Base-by-base conservation (phyloP, 1,140 invertebrate species). In the Drosophila pallidifrons region DNA sequence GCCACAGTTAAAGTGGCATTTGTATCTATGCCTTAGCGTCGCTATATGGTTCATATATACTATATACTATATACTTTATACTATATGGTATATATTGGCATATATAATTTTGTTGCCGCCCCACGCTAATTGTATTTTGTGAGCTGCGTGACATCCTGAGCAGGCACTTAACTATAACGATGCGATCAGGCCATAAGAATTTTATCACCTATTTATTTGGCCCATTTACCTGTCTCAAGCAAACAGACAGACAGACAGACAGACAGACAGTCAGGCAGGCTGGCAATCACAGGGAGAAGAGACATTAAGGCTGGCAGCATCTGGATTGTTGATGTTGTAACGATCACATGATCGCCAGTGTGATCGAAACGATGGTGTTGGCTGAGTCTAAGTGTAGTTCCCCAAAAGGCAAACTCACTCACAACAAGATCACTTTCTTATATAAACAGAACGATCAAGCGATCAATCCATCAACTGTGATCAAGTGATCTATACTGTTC, bases 131-230 rank as follows among this genome's bases (percentile, higher is more conserved):
- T 41, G 38, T 41, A 11, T 11, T 41, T 32, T 32, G 20, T n/a
- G 38, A 11, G 38, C 16, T 30, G 38, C 11, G 32, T 41, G 52
- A 63, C 55, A 66, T 72, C 55, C 59, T 65, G 60, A 60, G 60
- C 65, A 32, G 32, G 5, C 45, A 46, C 13, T 28, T 58, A 64
- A 55, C 46, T 49, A 58, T 52, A 64, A 20, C 15, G 49, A 67
- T 73, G 46, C 38, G 47, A 68, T 60, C 71, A 68, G 57, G 38
- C 45, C 28, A 43, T 52, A 59, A 38, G 67, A 63, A 79, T 68
- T 76, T 71, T 72, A 76, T 79, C 72, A 71, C 43, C 43, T 54
- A 63, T 58, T 32, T 57, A 61, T 60, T 65, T 65, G 57, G 57
- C 64, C 71, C 65, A 74, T 60, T 74, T 68, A 67, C 15, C 63